These are phyloP conservation scores for Meloidogyne hapla DNA, from an alignment of 1,140 invertebrate genomes.

Conservation along the genomic window DNA sequence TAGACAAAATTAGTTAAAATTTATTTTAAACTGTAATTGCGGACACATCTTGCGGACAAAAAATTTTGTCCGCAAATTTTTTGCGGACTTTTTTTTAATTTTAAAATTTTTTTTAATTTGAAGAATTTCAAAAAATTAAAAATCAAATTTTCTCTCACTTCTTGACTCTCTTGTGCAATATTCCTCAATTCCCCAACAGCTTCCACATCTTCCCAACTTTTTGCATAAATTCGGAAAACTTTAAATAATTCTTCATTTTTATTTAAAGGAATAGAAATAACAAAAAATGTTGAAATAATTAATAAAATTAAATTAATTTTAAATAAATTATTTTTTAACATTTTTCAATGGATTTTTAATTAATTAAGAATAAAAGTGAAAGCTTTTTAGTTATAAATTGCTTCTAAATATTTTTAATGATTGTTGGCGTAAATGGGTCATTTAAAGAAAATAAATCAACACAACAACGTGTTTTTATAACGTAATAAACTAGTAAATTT, in stretches of 20 bases:
- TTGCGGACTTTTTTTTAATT: background rate
- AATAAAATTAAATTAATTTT: background rate
- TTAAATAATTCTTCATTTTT: slow-evolving; percentile 30
- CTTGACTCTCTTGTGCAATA: slow-evolving; percentile 38
- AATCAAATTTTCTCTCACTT: slow-evolving; percentile 31
- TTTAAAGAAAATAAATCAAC: background rate
- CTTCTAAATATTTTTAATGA: background rate
- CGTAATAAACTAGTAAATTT: background rate
- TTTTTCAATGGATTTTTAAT: background rate
- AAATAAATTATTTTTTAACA: background rate
- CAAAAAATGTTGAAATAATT: background rate
- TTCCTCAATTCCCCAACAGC: slow-evolving; percentile 30
- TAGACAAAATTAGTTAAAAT: slow-evolving; percentile 27
- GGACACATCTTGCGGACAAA: background rate
- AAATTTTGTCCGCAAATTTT: background rate
- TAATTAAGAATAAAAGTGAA: background rate
- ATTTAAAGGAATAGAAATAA: background rate
- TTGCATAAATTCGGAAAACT: slow-evolving; percentile 44
- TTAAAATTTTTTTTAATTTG: background rate
- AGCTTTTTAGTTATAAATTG: background rate
- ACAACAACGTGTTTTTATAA: background rate
- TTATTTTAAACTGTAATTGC: no score
- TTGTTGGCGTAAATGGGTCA: background rate
- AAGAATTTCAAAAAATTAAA: no score
- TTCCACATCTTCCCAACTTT: slow-evolving; percentile 42